Base-by-base conservation (phyloP, 2,888 invertebrate genomes). In the Drosophila neutralis region DNA sequence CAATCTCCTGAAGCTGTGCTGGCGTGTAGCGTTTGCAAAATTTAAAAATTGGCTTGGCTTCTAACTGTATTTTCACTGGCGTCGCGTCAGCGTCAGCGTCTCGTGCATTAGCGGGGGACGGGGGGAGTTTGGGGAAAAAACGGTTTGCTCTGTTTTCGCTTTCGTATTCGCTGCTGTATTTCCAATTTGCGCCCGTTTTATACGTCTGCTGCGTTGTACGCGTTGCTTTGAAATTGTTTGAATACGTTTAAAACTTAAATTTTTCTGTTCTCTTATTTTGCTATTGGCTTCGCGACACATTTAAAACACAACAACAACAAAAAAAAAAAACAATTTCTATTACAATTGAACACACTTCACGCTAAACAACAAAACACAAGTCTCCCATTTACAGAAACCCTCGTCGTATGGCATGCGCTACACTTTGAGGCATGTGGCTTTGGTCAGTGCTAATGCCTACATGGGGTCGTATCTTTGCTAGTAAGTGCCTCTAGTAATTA, bases 321-420 rank as follows among this genome's bases (percentile, higher is more conserved):
- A 24, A 83, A 76, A 67, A 49, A 54, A 78, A 78, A 62, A 77
- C 78, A 77, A 76, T 84, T 73, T 77, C 69, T 71, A 76, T 42
- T 79, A 11, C 75, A 89, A 87, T 83, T 89, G 87, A 24, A 24
- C 87, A 87, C 87, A 78, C 89, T 83, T 82, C 71, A 85, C 79
- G 85, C 77, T 87, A 79, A 78, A 85, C 84, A 85, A 85, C 89
- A 85, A 89, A 84, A 89, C 75, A 80, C 76, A 86, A 76, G 76
- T 70, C 78, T 78, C 77, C 69, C 72, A 83, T 86, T 89, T 84
- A 86, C 85, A 84, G 85, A 65, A 83, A 87, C 84, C 84, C 84
- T 85, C 85, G 89, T 89, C 78, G 71, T 70, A 62, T 73, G 67
- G 60, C 48, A 31, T 77, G 42, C 81, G 51, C 81, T 83, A 65